Conservation (phyloP, 2,797 vertebrate species). For the Sandelia bainsii region DNA sequence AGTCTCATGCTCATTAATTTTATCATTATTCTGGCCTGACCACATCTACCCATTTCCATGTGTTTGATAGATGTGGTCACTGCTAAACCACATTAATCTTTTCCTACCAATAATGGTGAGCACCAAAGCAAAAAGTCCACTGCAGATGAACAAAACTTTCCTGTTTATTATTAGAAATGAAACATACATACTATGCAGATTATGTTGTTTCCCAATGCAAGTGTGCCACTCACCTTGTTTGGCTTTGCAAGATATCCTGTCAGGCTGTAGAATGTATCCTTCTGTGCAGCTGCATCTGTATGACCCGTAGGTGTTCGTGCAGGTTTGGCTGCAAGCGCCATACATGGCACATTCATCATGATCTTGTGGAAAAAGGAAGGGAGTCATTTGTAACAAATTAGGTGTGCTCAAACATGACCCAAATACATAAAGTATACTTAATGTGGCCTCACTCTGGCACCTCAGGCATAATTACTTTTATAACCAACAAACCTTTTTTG, state of each 20-base stretch:
- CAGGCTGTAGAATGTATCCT: conserved; percentile 92
- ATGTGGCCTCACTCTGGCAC: conserved; percentile 77
- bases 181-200: conserved; percentile 63
- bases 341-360: conserved; percentile 94
- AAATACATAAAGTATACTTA: conserved; percentile 87
- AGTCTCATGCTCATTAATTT: conserved; percentile 82
- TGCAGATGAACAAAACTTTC: conserved; percentile 28
- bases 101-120: conserved; percentile 37
- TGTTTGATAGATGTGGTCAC: conserved; percentile 79
- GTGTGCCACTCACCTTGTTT: conserved; percentile 90
- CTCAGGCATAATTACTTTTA: conserved; percentile 77
- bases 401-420: conserved; percentile 86
- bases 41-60: conserved; percentile 67
- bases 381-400: conserved; percentile 82
- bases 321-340: conserved; percentile 94
- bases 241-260: conserved; percentile 93
- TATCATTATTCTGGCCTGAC: conserved; percentile 79
- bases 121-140: conserved; percentile 27
- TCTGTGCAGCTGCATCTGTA: conserved; percentile 94
- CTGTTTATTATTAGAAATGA: conserved; percentile 75
- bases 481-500: conserved; percentile 66
- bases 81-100: conserved; percentile 75
- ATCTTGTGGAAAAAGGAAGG: conserved; percentile 86
- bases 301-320: conserved; percentile 93
- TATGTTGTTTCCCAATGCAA: conserved; percentile 46